A percentile compares a stretch with the other conserved stretches of the same genome.
Evolutionary conservation across 92 coral and sea anemone species (phyloP).

Genomic region (Metridium senile): DNA sequence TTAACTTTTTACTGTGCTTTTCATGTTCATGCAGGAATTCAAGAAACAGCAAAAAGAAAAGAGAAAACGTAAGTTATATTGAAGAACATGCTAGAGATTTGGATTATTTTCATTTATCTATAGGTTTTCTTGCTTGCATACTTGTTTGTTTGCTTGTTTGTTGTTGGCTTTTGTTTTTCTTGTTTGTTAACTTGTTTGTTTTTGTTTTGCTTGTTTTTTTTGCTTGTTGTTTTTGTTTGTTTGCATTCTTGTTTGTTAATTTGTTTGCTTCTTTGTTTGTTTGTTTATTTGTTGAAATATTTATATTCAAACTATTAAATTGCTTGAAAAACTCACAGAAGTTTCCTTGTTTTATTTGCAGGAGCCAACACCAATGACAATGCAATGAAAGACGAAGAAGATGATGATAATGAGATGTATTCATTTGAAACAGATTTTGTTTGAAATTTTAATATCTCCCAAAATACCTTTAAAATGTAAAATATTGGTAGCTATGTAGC

Average conservation of each 20-base stretch:
- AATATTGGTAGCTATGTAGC: too few species aligned
- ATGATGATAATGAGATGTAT: slow-evolving; percentile 45
- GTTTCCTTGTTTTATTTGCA: slow-evolving; percentile 10
- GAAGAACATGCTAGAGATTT: neutral
- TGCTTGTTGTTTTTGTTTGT: neutral
- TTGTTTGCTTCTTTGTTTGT: neutral
- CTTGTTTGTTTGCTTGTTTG: neutral
- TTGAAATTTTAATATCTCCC: slow-evolving; percentile 10
- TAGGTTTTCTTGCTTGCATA: neutral
- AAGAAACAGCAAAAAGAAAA: slow-evolving; percentile 75
- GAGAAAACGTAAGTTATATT: slow-evolving; percentile 55
- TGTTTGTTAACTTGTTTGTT: neutral
- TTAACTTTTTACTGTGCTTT: too few species aligned
- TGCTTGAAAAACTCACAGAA: neutral
- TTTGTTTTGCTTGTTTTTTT: neutral
- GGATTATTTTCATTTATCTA: neutral
- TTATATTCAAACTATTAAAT: neutral
- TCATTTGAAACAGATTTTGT: slow-evolving; percentile 60
- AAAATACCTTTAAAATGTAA: neutral
- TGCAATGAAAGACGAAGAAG: slow-evolving; percentile 26
- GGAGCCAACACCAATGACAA: slow-evolving; percentile 16
- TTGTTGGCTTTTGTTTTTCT: too few species aligned
- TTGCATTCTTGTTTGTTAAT: neutral
- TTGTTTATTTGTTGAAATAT: neutral
- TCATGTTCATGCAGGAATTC: slow-evolving; percentile 50